phyloP scores from a whole-genome alignment of 2,797 vertebrate genomes.

The Triplophysa bombifrons region DNA sequence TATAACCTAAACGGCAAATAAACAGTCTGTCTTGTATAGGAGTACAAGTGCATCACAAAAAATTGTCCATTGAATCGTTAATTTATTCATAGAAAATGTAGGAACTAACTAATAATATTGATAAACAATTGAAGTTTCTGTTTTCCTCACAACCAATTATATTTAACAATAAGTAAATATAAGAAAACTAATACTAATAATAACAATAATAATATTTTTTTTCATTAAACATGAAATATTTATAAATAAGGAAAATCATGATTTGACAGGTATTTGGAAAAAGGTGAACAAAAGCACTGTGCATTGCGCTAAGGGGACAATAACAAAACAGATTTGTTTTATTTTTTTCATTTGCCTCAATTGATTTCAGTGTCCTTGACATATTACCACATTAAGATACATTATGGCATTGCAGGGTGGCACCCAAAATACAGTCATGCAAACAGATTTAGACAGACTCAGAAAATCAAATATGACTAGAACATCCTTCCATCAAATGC shows the following conservation, averaged over 20 bases:
- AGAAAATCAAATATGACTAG: neutral
- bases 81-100: neutral
- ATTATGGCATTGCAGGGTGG: neutral
- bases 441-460: neutral
- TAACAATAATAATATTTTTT: too few relatives aligned
- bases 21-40: neutral
- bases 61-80: neutral
- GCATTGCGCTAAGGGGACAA: neutral
- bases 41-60: neutral
- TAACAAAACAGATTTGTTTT: neutral
- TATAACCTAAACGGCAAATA: neutral
- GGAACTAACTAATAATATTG: neutral
- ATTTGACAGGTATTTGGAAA: neutral
- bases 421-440: neutral
- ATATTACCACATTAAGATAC: neutral
- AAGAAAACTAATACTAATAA: neutral
- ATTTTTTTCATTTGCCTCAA: slow-evolving; percentile 11
- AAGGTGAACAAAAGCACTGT: neutral
- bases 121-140: neutral
- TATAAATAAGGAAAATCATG: neutral
- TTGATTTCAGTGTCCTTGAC: slow-evolving; percentile 7
- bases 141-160: neutral
- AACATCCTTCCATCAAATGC: neutral
- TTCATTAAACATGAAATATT: neutral
- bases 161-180: neutral